phyloP scores from a whole-genome alignment of 2,797 vertebrate species.

The Enteromius fasciolatus region DNA sequence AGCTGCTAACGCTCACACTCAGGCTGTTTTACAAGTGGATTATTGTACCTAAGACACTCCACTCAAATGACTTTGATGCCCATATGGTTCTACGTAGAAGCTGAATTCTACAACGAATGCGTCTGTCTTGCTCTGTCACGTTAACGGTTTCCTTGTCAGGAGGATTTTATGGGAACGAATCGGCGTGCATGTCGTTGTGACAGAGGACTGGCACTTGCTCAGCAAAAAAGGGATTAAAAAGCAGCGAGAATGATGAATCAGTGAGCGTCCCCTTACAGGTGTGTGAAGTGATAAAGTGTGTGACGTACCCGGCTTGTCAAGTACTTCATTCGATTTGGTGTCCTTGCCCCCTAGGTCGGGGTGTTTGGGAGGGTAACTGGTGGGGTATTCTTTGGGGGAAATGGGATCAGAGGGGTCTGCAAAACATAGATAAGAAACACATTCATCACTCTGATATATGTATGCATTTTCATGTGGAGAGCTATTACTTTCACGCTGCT shows the following conservation, averaged over 20 bases:
- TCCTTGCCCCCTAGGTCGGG: conserved; percentile 84
- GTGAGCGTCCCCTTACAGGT: conserved; percentile 6
- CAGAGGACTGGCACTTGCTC: conserved; percentile 30
- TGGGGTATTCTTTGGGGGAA: conserved; percentile 85
- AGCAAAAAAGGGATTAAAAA: conserved; percentile 22
- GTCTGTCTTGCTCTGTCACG: conserved; percentile 36
- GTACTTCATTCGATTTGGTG: conserved; percentile 73
- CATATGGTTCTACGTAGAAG: conserved; percentile 62
- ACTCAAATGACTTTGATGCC: conserved; percentile 59
- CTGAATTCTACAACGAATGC: conserved; percentile 55
- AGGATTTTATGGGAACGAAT: conserved; percentile 42
- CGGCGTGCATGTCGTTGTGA: conserved; percentile 32
- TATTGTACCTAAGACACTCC: conserved; percentile 67
- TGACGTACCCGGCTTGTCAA: conserved; percentile 73
- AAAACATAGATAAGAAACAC: conserved; percentile 62
- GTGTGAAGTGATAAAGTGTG: conserved; percentile 18
- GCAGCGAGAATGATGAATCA: conserved; percentile 14
- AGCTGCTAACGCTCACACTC: conserved; percentile 59
- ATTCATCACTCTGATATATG: conserved; percentile 32
- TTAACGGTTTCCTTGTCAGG: conserved; percentile 11
- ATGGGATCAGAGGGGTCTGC: conserved; percentile 87
- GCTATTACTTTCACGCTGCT: conserved; percentile 45
- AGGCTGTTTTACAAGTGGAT: conserved; percentile 72
- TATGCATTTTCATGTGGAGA: conserved; percentile 39
- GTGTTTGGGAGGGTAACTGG: conserved; percentile 84